Evolutionary conservation across 2,797 vertebrate species (phyloP), one percentile per base, ranked within the genome.

Genomic region (Myioborus miniatus): DNA sequence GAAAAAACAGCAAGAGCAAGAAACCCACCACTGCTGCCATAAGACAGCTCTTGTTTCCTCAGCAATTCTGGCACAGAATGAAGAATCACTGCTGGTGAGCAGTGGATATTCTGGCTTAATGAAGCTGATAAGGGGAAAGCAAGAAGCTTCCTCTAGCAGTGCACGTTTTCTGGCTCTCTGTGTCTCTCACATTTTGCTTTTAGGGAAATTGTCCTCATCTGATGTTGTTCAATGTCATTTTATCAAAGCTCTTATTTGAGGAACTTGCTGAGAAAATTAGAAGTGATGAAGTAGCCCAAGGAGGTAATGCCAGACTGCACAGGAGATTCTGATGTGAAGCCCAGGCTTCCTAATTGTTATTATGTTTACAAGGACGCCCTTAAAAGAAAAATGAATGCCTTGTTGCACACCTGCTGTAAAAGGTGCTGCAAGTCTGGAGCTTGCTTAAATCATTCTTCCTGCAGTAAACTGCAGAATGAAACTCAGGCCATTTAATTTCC

Each of bases 351-450:
- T 98, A 98, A 98, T 98, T 98, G 97, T 97, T 98, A 98, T 97
- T 98, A 97, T 97, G 91, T 94, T 97, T 97, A 97, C 98, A 98
- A 98, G 98, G 98, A 98, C 98, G 36, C 81, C 69, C 92, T 94
- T 97, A 97, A 97, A 97, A 97, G 97, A 97, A 97, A 98, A 98
- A 98, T 98, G 94, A 98, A 97, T 46, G 87, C 91, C 93, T 97
- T 97, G 75, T 94, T 97, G 95, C 96, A 94, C 92, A 97, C 96
- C 97, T 97, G 96, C 97, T 96, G 91, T 97, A 97, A 98, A 98
- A 97, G 93, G 94, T 96, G 93, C 97, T 96, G 87, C 93, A 94
- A 88, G 56, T 96, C 89, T 81, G 67, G 67, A 95, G 93, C 94
- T 92, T 92, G 67, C 75, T 97, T 98, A 98, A 98, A 98, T 98